Conservation (phyloP, 2,888 invertebrate genomes). For the Phyllotreta cruciferae region DNA sequence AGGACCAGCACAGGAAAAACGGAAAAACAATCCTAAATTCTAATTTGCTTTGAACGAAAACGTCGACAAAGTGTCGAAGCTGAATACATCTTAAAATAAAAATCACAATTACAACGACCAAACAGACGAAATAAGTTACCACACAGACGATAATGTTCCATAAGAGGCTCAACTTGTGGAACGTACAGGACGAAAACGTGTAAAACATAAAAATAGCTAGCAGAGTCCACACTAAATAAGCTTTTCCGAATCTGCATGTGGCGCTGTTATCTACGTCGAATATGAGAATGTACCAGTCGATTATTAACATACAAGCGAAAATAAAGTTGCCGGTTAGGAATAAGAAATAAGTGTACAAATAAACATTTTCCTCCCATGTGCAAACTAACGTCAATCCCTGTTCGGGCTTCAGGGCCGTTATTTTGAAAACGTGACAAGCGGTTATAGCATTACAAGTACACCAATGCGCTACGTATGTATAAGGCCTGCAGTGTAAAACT, state of each 20-base stretch:
- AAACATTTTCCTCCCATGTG: slow-evolving; percentile 1
- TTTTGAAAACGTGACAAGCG: background rate
- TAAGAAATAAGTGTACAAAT: background rate
- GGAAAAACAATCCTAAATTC: slow-evolving; percentile 10
- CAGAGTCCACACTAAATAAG: slow-evolving; percentile 15
- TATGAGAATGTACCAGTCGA: slow-evolving; percentile 26
- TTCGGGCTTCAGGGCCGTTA: background rate
- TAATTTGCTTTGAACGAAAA: slow-evolving; percentile 8
- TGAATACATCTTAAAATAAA: slow-evolving; percentile 9
- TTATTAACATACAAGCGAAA: slow-evolving; percentile 14
- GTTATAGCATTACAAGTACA: slow-evolving; percentile 1
- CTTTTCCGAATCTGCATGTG: slow-evolving; percentile 13
- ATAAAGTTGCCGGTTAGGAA: slow-evolving; percentile 21
- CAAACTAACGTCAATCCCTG: background rate
- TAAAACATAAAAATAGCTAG: slow-evolving; percentile 10
- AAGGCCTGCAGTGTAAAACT: slow-evolving; percentile 6
- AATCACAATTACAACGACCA: background rate
- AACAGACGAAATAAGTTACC: background rate
- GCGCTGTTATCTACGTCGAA: slow-evolving; percentile 12
- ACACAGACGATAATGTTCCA: background rate
- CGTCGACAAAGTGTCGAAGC: background rate
- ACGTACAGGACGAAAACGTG: background rate
- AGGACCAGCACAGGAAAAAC: slow-evolving; percentile 7
- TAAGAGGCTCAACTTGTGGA: background rate
- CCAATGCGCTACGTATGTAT: background rate